Conservation (phyloP, 1,140 invertebrate species). For the Cherax destructor region DNA sequence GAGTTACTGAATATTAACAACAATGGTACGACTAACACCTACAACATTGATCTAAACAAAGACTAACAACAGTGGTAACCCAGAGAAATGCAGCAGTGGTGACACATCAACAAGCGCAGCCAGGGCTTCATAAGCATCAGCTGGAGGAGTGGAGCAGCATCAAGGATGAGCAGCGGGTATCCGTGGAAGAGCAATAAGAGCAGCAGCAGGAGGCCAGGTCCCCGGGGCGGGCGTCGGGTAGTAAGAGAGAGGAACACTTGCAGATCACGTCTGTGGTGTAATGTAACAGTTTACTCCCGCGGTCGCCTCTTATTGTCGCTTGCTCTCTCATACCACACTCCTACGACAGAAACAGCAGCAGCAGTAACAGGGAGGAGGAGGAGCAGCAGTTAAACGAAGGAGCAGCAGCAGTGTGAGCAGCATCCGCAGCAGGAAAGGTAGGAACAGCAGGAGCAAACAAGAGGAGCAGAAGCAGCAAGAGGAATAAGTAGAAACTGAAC, state of each 20-base stretch:
- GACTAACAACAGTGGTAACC: background rate
- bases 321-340: background rate
- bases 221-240: background rate
- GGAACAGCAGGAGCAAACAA: background rate
- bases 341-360: background rate
- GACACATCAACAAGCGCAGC: background rate
- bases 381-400: background rate
- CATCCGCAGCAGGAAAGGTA: no score
- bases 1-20: no score
- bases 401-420: background rate
- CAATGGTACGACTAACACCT: no score
- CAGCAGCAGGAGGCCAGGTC: constrained; percentile 3
- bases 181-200: no score
- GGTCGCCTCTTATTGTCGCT: constrained; percentile 46
- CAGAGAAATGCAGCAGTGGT: background rate
- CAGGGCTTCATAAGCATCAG: background rate
- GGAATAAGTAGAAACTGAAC: background rate
- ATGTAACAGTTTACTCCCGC: constrained; percentile 60
- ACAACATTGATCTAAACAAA: no score
- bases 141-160: background rate
- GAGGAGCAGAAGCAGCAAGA: background rate
- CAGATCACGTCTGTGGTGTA: constrained; percentile 51
- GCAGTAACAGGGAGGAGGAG: background rate
- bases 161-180: background rate
- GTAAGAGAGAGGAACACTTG: background rate